Evolutionary conservation across 2,888 invertebrate species (phyloP).

Genomic region (Cylloceria caligata): DNA sequence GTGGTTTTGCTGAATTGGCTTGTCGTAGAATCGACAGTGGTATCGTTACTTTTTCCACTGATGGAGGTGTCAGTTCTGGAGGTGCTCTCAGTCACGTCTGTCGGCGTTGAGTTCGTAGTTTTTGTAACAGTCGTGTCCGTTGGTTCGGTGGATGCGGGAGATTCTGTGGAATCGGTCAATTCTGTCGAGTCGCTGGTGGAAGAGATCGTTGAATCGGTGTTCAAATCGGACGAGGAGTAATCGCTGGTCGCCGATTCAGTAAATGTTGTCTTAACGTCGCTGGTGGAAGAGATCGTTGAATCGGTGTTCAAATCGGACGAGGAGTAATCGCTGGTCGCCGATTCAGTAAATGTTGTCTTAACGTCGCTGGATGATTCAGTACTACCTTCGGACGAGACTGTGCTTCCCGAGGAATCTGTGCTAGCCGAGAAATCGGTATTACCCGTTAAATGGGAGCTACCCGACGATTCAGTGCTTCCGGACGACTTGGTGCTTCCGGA

Average conservation of each 20-base stretch:
- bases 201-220: conserved; percentile 43
- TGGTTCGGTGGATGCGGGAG: conserved; percentile 68
- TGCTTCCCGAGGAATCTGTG: conserved; percentile 8
- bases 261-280: not conserved
- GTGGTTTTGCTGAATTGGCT: conserved; percentile 53
- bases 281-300: conserved; percentile 63
- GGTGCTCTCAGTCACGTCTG: conserved; percentile 67
- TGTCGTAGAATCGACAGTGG: too few relatives aligned
- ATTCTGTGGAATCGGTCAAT: conserved; percentile 70
- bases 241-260: not conserved
- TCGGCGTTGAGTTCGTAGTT: conserved; percentile 57
- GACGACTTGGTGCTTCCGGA: too few relatives aligned
- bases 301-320: conserved; percentile 42
- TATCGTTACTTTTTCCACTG: conserved; percentile 53
- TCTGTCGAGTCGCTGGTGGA: conserved; percentile 70
- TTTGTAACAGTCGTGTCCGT: conserved; percentile 55
- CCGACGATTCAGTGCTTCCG: too few relatives aligned
- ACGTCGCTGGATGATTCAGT: conserved; percentile 42
- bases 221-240: conserved; percentile 39
- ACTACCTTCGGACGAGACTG: conserved; percentile 58
- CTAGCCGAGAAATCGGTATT: conserved; percentile 19
- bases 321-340: conserved; percentile 66
- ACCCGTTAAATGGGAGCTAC: too few relatives aligned
- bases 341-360: conserved; percentile 36
- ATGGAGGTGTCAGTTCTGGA: conserved; percentile 61